Percentiles rank a stretch among this genome's conserved stretches.
phyloP scores from a whole-genome alignment of 2,888 invertebrate genomes.

The Tryphoninae sp. region DNA sequence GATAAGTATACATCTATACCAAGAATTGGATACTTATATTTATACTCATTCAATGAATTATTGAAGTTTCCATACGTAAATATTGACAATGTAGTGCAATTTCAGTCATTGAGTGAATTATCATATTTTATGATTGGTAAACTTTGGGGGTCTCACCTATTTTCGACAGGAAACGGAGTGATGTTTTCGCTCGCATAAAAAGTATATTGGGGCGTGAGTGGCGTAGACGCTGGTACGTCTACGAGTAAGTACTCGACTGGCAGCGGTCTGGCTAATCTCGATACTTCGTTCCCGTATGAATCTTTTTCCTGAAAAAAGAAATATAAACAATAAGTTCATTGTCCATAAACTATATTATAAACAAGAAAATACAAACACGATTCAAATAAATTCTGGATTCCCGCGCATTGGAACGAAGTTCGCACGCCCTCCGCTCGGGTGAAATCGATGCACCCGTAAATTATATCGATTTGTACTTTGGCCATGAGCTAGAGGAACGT shows the following conservation, averaged over 20 bases:
- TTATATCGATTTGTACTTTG: not conserved
- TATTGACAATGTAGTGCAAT: slow-evolving; percentile 10
- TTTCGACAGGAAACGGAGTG: slow-evolving; percentile 90
- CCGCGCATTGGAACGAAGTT: not conserved
- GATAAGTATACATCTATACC: not conserved
- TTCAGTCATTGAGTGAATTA: not conserved
- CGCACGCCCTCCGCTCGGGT: not conserved
- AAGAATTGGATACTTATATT: not conserved
- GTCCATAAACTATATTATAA: not conserved
- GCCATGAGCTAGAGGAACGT: not conserved
- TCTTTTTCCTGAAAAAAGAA: slow-evolving; percentile 92
- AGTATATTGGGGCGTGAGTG: slow-evolving; percentile 89
- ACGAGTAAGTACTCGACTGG: slow-evolving; percentile 99
- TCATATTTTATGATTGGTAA: not conserved
- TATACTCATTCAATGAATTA: slow-evolving; percentile 7
- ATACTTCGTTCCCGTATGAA: slow-evolving; percentile 98
- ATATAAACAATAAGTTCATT: slow-evolving; percentile 62
- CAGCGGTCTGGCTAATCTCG: slow-evolving; percentile 94
- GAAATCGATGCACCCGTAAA: not conserved
- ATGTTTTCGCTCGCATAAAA: slow-evolving; percentile 85
- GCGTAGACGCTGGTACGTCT: slow-evolving; percentile 97
- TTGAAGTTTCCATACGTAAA: not conserved
- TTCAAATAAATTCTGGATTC: not conserved
- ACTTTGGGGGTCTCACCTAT: slow-evolving; percentile 82
- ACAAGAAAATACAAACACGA: not conserved